A percentile compares a stretch with the other conserved stretches of the same genome.
These are phyloP conservation scores for Ecliptopera silaceata DNA, from an alignment of 2,888 invertebrate genomes.

Conservation along the genomic window DNA sequence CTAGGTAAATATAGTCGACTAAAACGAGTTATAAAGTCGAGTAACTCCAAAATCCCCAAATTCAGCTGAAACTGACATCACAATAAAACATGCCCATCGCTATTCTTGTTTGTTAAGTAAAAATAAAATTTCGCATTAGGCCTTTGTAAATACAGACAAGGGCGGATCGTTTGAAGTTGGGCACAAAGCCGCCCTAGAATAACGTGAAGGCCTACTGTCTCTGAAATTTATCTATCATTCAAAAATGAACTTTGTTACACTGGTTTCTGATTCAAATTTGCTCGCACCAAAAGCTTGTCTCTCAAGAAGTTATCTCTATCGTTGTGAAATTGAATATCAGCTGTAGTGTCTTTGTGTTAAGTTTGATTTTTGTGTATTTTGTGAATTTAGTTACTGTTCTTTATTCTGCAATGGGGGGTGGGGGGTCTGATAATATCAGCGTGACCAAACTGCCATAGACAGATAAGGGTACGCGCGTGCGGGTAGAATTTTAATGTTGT, in stretches of 20 bases:
- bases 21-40: conserved; percentile 17
- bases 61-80: conserved; percentile 41
- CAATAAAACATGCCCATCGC: conserved; percentile 40
- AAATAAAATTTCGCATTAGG: conserved; percentile 61
- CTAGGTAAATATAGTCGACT: not conserved
- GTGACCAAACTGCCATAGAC: conserved; percentile 74
- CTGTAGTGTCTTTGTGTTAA: not conserved
- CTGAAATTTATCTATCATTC: not conserved
- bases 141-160: conserved; percentile 59
- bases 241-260: not conserved
- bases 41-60: conserved; percentile 30
- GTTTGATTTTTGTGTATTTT: not conserved
- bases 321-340: conserved; percentile 5
- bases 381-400: not conserved
- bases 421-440: conserved; percentile 64
- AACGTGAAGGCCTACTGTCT: conserved; percentile 22
- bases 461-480: conserved; percentile 68
- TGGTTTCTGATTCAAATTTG: not conserved
- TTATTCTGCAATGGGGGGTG: conserved; percentile 33
- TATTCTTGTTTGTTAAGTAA: conserved; percentile 47
- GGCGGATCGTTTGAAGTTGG: conserved; percentile 68
- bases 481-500: conserved; percentile 70
- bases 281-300: not conserved
- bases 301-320: not conserved
- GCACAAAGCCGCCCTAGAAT: conserved; percentile 54